These are phyloP conservation scores for Gavia stellata DNA, from an alignment of 2,113 vertebrate genomes.

Conservation along the genomic window DNA sequence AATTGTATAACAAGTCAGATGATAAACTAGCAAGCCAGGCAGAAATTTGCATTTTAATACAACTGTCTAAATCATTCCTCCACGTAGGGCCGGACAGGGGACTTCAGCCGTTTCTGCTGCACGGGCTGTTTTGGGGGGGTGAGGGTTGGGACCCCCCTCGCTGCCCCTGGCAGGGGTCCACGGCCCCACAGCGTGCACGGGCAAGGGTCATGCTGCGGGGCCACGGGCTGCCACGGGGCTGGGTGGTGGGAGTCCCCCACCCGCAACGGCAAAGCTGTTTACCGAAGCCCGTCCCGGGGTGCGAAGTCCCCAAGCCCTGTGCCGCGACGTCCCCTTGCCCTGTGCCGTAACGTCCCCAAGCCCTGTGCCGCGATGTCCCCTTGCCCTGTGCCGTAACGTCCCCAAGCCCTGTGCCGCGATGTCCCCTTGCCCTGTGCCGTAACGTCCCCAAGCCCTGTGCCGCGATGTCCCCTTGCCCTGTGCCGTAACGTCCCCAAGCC, in stretches of 20 bases:
- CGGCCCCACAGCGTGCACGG: rapidly evolving
- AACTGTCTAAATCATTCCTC: constrained; percentile 76
- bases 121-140: not conserved
- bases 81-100: constrained; percentile 24
- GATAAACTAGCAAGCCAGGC: constrained; percentile 84
- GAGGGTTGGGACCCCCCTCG: not conserved
- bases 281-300: not conserved
- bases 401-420: rapidly evolving
- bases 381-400: rapidly evolving
- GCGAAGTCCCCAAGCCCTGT: not conserved
- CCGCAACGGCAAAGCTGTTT: not conserved
- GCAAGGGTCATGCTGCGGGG: rapidly evolving
- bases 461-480: rapidly evolving
- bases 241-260: not conserved
- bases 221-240: rapidly evolving
- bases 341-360: rapidly evolving
- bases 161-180: not conserved
- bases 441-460: rapidly evolving
- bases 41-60: constrained; percentile 92
- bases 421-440: not conserved
- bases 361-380: rapidly evolving
- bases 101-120: not conserved
- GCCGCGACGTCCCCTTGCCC: rapidly evolving
- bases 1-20: constrained; percentile 81
- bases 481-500: rapidly evolving